Evolutionary conservation across 2,888 invertebrate genomes (phyloP).

Genomic region (Archips crataeganus): DNA sequence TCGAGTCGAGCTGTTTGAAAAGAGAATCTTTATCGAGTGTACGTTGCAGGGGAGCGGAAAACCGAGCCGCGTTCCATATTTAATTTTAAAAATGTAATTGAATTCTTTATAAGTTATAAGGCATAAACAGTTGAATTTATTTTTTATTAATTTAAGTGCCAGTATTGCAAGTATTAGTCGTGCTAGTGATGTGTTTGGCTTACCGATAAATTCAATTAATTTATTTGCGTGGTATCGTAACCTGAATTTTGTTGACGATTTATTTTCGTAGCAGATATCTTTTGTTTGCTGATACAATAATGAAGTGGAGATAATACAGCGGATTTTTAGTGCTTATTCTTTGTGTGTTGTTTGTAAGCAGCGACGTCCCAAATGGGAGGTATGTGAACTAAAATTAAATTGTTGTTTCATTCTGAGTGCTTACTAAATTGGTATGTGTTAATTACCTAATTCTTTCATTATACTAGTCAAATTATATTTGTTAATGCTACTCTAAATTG

Average conservation of each 20-base stretch:
- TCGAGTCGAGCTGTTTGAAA: slow-evolving; percentile 47
- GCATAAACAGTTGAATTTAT: slow-evolving; percentile 38
- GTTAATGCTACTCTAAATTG: background rate
- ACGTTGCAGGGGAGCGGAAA: slow-evolving; percentile 47
- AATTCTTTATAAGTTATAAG: slow-evolving; percentile 26
- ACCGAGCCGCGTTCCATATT: slow-evolving; percentile 49
- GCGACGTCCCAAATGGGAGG: slow-evolving; percentile 31
- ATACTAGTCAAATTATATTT: background rate
- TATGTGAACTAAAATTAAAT: slow-evolving; percentile 28
- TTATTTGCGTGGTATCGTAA: slow-evolving; percentile 8
- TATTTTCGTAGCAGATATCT: slow-evolving; percentile 22
- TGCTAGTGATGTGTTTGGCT: slow-evolving; percentile 18
- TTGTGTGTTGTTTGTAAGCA: slow-evolving; percentile 19
- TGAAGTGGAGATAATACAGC: slow-evolving; percentile 24
- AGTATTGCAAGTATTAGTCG: background rate
- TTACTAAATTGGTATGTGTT: slow-evolving; percentile 2
- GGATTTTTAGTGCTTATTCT: slow-evolving; percentile 29
- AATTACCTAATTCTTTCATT: background rate
- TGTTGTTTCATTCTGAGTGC: slow-evolving; percentile 6
- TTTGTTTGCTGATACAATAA: slow-evolving; percentile 20
- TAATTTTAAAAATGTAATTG: slow-evolving; percentile 42
- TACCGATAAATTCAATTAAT: slow-evolving; percentile 19
- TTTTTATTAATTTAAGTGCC: slow-evolving; percentile 30
- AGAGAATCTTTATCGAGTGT: slow-evolving; percentile 49
- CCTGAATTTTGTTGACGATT: slow-evolving; percentile 17